Percentiles rank a stretch among this genome's conserved stretches.
Evolutionary conservation across 92 coral and sea anemone genomes (phyloP).

Genomic region (Zoanthus sociatus): DNA sequence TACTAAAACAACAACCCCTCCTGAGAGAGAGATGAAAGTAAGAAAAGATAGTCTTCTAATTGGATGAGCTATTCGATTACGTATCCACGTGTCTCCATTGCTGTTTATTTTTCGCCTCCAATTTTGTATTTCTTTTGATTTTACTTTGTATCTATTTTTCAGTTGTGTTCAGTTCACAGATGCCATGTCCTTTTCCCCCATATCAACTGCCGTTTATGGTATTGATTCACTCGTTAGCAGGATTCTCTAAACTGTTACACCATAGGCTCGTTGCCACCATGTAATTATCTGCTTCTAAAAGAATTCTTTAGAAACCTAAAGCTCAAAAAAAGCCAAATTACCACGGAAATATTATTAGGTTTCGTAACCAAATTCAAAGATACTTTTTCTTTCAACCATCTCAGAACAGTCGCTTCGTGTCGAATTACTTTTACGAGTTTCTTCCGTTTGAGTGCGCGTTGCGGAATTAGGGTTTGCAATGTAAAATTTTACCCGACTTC

Average conservation of each 20-base stretch:
- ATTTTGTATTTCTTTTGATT: too few relatives aligned
- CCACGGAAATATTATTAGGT: constrained; percentile 47
- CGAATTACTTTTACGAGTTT: constrained; percentile 59
- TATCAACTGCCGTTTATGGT: constrained; percentile 55
- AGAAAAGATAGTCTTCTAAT: too few relatives aligned
- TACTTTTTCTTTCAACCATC: constrained; percentile 39
- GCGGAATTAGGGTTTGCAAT: constrained; percentile 41
- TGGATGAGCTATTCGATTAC: too few relatives aligned
- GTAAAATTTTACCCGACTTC: constrained; percentile 36
- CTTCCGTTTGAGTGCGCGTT: constrained; percentile 55
- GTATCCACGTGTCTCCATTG: too few relatives aligned
- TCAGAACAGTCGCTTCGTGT: constrained; percentile 54
- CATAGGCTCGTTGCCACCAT: constrained; percentile 51
- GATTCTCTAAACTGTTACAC: constrained; percentile 47
- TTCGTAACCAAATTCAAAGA: constrained; percentile 47
- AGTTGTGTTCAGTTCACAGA: too few relatives aligned
- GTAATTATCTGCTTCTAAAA: constrained; percentile 45
- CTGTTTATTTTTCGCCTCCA: too few relatives aligned
- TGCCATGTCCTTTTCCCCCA: constrained; percentile 38
- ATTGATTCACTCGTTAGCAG: constrained; percentile 51
- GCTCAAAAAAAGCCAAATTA: constrained; percentile 57
- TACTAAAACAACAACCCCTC: too few relatives aligned
- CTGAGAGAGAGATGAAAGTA: too few relatives aligned
- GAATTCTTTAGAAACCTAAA: constrained; percentile 49
- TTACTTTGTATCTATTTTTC: too few relatives aligned